A percentile compares a stretch with the other conserved stretches of the same genome.
Conservation (phyloP, 1,140 invertebrate species). For the Drosophila trapezifrons region DNA sequence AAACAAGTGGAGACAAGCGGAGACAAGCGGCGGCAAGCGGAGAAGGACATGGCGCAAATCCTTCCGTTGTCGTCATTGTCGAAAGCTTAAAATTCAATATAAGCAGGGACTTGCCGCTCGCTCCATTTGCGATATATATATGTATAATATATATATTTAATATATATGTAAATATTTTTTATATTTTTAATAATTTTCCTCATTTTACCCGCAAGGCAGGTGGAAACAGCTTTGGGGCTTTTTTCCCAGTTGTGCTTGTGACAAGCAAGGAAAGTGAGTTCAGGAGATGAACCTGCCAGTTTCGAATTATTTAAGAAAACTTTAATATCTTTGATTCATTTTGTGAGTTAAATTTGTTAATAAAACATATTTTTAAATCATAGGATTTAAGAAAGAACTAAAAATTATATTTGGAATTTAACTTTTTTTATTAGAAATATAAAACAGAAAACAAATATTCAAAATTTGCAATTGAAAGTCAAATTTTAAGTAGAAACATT, state of each 20-base stretch:
- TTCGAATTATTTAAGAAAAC: neutral
- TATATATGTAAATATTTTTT: slow-evolving; percentile 4
- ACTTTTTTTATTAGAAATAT: no score
- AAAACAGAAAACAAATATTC: no score
- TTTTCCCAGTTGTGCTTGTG: neutral
- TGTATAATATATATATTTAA: slow-evolving; percentile 1
- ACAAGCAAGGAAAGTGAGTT: neutral
- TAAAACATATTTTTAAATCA: neutral
- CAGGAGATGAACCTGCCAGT: neutral
- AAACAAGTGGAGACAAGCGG: neutral
- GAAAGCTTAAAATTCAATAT: slow-evolving; percentile 73
- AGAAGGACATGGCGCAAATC: slow-evolving; percentile 46
- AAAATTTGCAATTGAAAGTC: no score
- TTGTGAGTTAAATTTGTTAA: neutral
- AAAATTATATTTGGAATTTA: neutral
- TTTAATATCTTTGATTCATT: neutral
- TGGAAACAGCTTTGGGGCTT: slow-evolving; percentile 18
- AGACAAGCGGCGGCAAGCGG: neutral
- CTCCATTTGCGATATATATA: slow-evolving; percentile 4
- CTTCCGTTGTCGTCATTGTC: slow-evolving; percentile 53
- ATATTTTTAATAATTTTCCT: slow-evolving; percentile 33
- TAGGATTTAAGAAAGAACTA: neutral
- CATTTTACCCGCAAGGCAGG: slow-evolving; percentile 2
- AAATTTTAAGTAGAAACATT: no score
- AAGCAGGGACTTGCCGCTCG: slow-evolving; percentile 44